Percentiles rank a stretch among this genome's conserved stretches.
Conservation (phyloP, 2,113 vertebrate species). For the Holacanthus passer region DNA sequence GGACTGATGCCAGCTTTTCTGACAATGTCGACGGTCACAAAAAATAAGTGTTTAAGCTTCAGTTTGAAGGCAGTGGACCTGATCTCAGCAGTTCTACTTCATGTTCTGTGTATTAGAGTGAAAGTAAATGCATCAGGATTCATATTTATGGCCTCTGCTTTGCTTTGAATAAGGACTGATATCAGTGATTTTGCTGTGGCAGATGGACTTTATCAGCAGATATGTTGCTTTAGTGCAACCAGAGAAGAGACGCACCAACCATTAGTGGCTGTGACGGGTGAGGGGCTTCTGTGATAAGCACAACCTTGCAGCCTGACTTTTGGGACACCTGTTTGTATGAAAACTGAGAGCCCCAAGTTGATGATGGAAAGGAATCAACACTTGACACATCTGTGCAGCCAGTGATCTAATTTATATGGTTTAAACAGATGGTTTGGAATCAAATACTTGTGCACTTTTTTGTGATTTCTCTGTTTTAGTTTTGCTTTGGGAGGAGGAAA, state of each 20-base stretch:
- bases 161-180: conserved; percentile 10
- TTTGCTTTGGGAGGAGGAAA: background rate
- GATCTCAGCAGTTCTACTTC: conserved; percentile 18
- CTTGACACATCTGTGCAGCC: conserved; percentile 42
- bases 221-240: conserved; percentile 63
- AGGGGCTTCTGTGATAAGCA: conserved; percentile 42
- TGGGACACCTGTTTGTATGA: conserved; percentile 79
- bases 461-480: conserved; percentile 5
- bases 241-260: conserved; percentile 65
- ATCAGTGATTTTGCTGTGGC: background rate
- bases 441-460: conserved; percentile 10
- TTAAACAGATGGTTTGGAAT: conserved; percentile 61
- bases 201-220: conserved; percentile 46
- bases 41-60: conserved; percentile 9
- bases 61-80: conserved; percentile 3
- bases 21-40: background rate
- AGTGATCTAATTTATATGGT: conserved; percentile 38
- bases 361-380: conserved; percentile 66
- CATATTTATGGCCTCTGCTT: background rate
- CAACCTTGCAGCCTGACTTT: conserved; percentile 57
- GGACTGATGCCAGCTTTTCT: conserved; percentile 82
- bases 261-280: conserved; percentile 39
- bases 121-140: conserved; percentile 3
- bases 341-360: conserved; percentile 68
- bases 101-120: conserved; percentile 16